These are phyloP conservation scores for Gallinago undulata DNA, from an alignment of 2,113 vertebrate genomes.

Conservation along the genomic window DNA sequence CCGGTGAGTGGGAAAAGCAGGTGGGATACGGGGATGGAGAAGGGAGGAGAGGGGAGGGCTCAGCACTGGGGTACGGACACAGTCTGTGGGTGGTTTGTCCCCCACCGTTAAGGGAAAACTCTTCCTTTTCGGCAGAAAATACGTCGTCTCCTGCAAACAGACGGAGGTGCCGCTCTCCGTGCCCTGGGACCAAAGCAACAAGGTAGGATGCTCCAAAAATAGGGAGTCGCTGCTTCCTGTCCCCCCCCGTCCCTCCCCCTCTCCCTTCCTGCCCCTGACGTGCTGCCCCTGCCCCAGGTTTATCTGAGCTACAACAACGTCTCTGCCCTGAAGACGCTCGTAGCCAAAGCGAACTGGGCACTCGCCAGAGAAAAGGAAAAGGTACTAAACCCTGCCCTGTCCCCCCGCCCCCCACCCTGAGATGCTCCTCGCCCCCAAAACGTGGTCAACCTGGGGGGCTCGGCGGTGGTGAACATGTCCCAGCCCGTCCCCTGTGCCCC, in stretches of 20 bases:
- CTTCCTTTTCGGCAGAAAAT: slow-evolving; percentile 80
- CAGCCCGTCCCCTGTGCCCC: neutral
- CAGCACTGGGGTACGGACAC: neutral
- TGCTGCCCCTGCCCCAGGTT: slow-evolving; percentile 76
- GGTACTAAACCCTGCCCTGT: slow-evolving; percentile 59
- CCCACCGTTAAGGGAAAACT: neutral
- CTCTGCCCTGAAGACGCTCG: slow-evolving; percentile 89
- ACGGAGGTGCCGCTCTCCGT: slow-evolving; percentile 88
- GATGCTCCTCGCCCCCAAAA: neutral
- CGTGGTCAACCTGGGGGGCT: accelerated
- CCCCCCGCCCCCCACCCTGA: accelerated
- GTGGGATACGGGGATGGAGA: neutral
- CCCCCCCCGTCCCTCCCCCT: too few relatives aligned
- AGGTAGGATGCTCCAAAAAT: slow-evolving; percentile 75
- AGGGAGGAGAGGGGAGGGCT: accelerated
- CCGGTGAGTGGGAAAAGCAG: slow-evolving; percentile 71
- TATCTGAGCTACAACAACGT: slow-evolving; percentile 98
- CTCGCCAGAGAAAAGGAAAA: slow-evolving; percentile 87
- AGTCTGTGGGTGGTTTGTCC: neutral
- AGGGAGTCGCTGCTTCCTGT: neutral
- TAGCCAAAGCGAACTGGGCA: slow-evolving; percentile 86
- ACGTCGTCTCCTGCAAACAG: slow-evolving; percentile 90
- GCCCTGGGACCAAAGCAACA: slow-evolving; percentile 95
- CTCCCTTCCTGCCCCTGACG: neutral
- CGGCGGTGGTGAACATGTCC: accelerated